Percentiles rank a stretch among this genome's conserved stretches.
Conservation (phyloP, 37 sponge, comb jelly and placozoan genomes). For the Theonella swinhoei region DNA sequence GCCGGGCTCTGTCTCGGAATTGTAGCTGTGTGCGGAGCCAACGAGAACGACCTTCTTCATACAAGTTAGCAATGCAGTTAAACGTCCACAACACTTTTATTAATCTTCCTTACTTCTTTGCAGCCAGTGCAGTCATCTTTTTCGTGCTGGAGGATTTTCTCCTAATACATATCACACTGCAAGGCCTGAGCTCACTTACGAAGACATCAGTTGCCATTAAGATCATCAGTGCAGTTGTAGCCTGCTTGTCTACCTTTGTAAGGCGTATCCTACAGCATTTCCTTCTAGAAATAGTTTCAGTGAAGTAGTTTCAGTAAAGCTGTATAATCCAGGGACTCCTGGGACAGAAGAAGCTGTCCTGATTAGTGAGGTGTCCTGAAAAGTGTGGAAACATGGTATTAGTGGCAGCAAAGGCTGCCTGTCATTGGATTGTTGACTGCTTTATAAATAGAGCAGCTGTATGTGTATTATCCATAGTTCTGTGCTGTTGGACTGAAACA, state of each 20-base stretch:
- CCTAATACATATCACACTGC: conserved; percentile 34
- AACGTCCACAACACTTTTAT: no score
- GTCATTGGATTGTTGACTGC: no score
- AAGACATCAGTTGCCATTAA: not conserved
- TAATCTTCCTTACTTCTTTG: not conserved
- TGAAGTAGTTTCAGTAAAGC: no score
- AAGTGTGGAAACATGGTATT: no score
- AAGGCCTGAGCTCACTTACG: not conserved
- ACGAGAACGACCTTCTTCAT: conserved; percentile 64
- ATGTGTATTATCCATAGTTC: no score
- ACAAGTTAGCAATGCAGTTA: conserved; percentile 49
- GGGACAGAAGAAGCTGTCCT: no score
- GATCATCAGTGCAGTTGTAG: not conserved
- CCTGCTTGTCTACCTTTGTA: not conserved
- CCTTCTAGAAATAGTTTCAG: no score
- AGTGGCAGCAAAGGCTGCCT: no score
- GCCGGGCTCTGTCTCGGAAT: conserved; percentile 47
- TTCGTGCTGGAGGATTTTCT: conserved; percentile 43
- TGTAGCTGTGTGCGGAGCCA: conserved; percentile 69
- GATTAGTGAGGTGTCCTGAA: no score
- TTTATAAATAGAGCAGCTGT: no score
- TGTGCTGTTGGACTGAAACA: no score
- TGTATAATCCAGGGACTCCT: no score
- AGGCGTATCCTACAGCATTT: conserved; percentile 36
- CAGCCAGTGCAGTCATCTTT: conserved; percentile 57